Base-by-base conservation (phyloP, 2,797 vertebrate species). In the Rhinichthys osculus region DNA sequence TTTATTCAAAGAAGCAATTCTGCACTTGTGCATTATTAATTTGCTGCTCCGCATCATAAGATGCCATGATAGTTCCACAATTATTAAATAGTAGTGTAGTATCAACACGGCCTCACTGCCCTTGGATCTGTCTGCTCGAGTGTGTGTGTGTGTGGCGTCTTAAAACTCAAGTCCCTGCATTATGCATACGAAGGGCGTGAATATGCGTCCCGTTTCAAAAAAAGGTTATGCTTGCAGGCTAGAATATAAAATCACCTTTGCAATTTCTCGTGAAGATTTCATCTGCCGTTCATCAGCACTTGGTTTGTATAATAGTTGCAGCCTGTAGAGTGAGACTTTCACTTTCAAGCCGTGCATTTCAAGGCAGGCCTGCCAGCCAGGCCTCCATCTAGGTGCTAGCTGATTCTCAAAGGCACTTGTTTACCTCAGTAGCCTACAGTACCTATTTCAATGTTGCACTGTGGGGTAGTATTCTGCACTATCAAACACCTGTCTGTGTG, bases 401-500 rank as follows among this genome's bases (percentile, higher is more conserved):
- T 85, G 40, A 85, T 50, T 80, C 69, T 85, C 67, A 79, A 73
- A 85, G 74, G 44, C 57, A 38, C 38, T 81, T 69, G 73, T 44
- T 30, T 72, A 16, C 47, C 50, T 69, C 74, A n/a, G 44, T 40
- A 57, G 76, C 42, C 27, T 23, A 44, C 38, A 38, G 38, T 38
- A 38, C 19, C 70, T 62, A 30, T 73, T 74, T 78, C 52, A 62
- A 5, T 54, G 50, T 57, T 57, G 14, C 38, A 59, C 83, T 33
- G 50, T 62, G 64, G 64, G 50, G 19, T 23, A 11, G 64, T 59
- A 57, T 59, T 27, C 42, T 54, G 52, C 9, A 27, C 76, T 79
- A 85, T 79, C 76, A 85, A 47, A 79, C 77, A 69, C 52, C n/a
- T 78, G 83, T 72, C 83, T 85, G 38, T 70, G 67, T 78, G 76